Evolutionary conservation across 2,113 vertebrate genomes (phyloP), one percentile per base, ranked within the genome.

Genomic region (Cinclus cinclus): DNA sequence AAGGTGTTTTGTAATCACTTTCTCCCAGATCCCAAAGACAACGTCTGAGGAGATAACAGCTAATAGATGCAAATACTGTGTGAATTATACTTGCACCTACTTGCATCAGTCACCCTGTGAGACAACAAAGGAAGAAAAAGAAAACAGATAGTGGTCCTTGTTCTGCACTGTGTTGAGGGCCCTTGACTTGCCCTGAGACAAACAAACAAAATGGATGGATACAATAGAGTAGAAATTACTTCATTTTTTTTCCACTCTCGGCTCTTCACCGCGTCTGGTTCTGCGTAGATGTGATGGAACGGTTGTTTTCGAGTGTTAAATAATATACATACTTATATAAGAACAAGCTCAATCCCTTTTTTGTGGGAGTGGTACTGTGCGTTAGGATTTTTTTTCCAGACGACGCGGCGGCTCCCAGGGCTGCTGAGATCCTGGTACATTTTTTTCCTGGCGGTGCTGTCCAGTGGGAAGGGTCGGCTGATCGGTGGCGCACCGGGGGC

Each of bases 301-400:
- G 89, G 93, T 95, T 96, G 94, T 19, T 90, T 94, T 94, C 8
- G 31, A 88, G 94, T 93, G 93, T 94, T 96, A 94, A 95, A 95
- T 95, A 92, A 95, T 96, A 95, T 96, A 94, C 94, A 96, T 94
- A 89, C 85, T 96, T 97, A 96, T 2, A 70, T 96, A 97, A 96
- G 90, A 92, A 89, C 62, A 50, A 83, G 74, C 87, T 91, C 67
- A 55, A 80, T 90, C 47, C 33, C 33, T 67, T 71, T 88, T 94
- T 90, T 83, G 88, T 80, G 86, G 92, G 93, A 95, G 90, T 56
- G 68, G 90, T 88, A 75, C 83, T 49, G 82, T 35, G 62, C 23
- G 9, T 91, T 86, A 30, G 37, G 69, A 46, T 28, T 37, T n/a
- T n/a, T 49, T 53, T 13, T n/a, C 22, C 50, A 52, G 55, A 31